Evolutionary conservation across 2,888 invertebrate species (phyloP).

Genomic region (Cotesia congregata): DNA sequence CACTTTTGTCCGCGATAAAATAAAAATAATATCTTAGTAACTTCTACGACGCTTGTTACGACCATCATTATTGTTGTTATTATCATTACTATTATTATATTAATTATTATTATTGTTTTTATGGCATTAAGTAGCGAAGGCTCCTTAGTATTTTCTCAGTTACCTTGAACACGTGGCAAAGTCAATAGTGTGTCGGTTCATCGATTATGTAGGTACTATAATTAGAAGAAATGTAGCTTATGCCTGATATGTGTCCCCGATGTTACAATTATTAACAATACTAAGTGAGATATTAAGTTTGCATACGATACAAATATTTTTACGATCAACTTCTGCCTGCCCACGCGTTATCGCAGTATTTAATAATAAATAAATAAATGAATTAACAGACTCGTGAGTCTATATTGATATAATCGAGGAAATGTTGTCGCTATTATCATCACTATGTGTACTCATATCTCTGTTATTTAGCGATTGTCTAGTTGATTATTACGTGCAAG

Average conservation of each 20-base stretch:
- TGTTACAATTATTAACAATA: constrained; percentile 11
- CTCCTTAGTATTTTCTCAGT: constrained; percentile 12
- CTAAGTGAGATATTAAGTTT: background rate
- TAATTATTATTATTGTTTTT: constrained; percentile 3
- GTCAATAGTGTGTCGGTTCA: constrained; percentile 25
- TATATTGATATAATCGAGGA: constrained; percentile 2
- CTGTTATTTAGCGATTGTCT: background rate
- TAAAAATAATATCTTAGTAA: background rate
- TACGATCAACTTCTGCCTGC: background rate
- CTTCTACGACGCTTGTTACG: constrained; percentile 25
- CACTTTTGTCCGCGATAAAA: constrained; percentile 44
- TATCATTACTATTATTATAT: constrained; percentile 24
- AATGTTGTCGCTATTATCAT: constrained; percentile 2
- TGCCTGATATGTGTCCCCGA: constrained; percentile 12
- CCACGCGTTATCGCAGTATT: background rate
- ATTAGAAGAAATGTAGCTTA: constrained; percentile 15
- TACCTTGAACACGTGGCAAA: constrained; percentile 24
- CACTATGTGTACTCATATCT: background rate
- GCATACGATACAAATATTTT: background rate
- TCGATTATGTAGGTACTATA: constrained; percentile 29
- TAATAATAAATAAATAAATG: background rate
- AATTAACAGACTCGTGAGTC: background rate
- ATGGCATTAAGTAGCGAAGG: background rate
- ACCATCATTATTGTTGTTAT: background rate
- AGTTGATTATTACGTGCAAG: background rate